These are phyloP conservation scores for Styela plicata DNA, from an alignment of 23 tunicate genomes.

Conservation along the genomic window DNA sequence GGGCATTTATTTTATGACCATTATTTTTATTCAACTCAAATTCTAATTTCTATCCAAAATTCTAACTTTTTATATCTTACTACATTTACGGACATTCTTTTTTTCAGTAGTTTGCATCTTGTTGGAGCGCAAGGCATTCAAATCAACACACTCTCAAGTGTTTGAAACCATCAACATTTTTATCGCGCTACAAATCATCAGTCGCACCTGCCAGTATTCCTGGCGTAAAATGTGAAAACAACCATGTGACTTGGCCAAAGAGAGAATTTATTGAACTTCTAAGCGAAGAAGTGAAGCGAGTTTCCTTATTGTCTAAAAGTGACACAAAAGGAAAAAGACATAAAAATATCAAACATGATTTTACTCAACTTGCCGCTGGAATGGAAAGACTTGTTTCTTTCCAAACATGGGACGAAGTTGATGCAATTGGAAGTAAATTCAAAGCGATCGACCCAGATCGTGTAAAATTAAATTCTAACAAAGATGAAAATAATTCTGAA, in stretches of 20 bases:
- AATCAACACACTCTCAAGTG: neutral
- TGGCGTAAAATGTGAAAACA: slow-evolving; percentile 9
- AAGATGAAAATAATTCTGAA: neutral
- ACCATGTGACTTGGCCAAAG: slow-evolving; percentile 8
- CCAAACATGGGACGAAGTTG: slow-evolving; percentile 45
- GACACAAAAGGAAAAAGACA: neutral
- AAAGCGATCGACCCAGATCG: slow-evolving; percentile 66
- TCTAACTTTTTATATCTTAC: too few relatives aligned
- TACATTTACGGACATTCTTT: too few relatives aligned
- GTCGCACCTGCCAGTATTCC: neutral
- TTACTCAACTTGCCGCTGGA: slow-evolving; percentile 22
- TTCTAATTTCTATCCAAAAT: too few relatives aligned
- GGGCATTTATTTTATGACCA: too few relatives aligned
- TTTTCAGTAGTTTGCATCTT: neutral
- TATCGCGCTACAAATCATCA: neutral
- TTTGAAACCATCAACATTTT: neutral
- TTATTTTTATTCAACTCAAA: too few relatives aligned
- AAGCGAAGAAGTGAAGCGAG: slow-evolving; percentile 2
- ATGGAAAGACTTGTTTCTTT: slow-evolving; percentile 53
- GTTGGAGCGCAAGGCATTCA: neutral
- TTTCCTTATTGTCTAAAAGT: neutral
- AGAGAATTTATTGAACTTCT: slow-evolving; percentile 4
- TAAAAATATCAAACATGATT: neutral
- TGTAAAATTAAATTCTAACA: neutral
- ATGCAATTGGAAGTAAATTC: slow-evolving; percentile 40